phyloP scores from a whole-genome alignment of 1,140 invertebrate species.

The Vanessa tameamea region DNA sequence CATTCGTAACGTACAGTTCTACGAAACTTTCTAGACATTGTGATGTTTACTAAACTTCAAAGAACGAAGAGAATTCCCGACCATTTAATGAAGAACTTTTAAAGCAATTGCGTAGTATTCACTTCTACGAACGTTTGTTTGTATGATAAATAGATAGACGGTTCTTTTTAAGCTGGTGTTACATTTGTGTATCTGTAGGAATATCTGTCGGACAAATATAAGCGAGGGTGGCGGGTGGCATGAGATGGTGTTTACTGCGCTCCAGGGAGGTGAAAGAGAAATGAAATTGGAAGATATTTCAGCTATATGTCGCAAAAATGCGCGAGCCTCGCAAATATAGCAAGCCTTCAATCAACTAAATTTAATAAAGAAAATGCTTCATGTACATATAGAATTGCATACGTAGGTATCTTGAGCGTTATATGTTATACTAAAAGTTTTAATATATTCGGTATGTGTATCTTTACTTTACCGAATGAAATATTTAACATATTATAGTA shows the following conservation, averaged over 20 bases:
- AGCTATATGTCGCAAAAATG: slow-evolving; percentile 31
- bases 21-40: slow-evolving; percentile 66
- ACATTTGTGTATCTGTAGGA: slow-evolving; percentile 58
- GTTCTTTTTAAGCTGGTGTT: slow-evolving; percentile 42
- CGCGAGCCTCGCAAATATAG: slow-evolving; percentile 9
- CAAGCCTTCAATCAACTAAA: slow-evolving; percentile 17
- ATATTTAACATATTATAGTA: too few relatives aligned
- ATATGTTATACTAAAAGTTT: too few relatives aligned
- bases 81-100: slow-evolving; percentile 38
- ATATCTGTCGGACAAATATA: slow-evolving; percentile 67
- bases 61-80: slow-evolving; percentile 9
- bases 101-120: slow-evolving; percentile 16
- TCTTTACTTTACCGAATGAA: too few relatives aligned
- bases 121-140: slow-evolving; percentile 7
- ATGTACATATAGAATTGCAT: not conserved
- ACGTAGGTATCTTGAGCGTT: not conserved
- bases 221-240: slow-evolving; percentile 39
- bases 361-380: slow-evolving; percentile 18
- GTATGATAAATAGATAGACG: slow-evolving; percentile 20
- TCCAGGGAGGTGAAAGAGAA: slow-evolving; percentile 67
- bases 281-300: slow-evolving; percentile 77
- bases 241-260: slow-evolving; percentile 66
- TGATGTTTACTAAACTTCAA: slow-evolving; percentile 30
- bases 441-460: too few relatives aligned
- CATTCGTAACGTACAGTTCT: slow-evolving; percentile 38